Percentiles rank a stretch among this genome's conserved stretches.
Conservation (phyloP, 2,888 invertebrate species). For the Eustalomyia histrio region DNA sequence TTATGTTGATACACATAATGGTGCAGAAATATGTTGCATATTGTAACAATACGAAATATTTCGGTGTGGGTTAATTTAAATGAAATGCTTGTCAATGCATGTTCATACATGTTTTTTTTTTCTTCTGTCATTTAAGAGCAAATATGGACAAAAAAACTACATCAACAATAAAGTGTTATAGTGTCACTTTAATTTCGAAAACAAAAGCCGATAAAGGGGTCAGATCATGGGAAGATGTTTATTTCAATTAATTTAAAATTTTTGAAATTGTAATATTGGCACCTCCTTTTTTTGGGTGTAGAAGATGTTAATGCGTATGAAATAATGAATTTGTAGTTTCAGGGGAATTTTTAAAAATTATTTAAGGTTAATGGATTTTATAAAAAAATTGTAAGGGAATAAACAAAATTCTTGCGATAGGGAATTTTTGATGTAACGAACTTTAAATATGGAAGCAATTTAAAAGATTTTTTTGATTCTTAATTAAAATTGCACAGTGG, state of each 20-base stretch:
- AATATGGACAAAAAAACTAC: conserved; percentile 19
- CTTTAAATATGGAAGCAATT: too few relatives aligned
- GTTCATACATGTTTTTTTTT: conserved; percentile 30
- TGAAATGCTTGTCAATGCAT: conserved; percentile 50
- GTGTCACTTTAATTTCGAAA: conserved; percentile 38
- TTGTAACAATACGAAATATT: neutral
- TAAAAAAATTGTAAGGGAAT: too few relatives aligned
- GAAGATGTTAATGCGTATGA: neutral
- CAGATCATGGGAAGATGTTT: conserved; percentile 49
- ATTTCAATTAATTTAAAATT: conserved; percentile 50
- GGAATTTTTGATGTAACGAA: too few relatives aligned
- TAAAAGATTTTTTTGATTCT: too few relatives aligned
- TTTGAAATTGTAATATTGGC: conserved; percentile 38
- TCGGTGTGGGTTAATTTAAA: conserved; percentile 52
- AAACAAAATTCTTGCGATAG: too few relatives aligned
- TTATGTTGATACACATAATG: conserved; percentile 61
- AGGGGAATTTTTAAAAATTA: neutral
- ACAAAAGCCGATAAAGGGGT: conserved; percentile 25
- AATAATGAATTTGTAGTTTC: neutral
- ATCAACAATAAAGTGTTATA: conserved; percentile 48
- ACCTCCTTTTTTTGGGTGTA: neutral
- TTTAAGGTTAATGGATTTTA: neutral
- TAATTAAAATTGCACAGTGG: too few relatives aligned
- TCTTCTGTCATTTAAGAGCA: conserved; percentile 12
- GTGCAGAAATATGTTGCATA: conserved; percentile 8